Evolutionary conservation across 1,140 invertebrate genomes (phyloP), one percentile per base, ranked within the genome.

Genomic region (Drosophila asahinai): DNA sequence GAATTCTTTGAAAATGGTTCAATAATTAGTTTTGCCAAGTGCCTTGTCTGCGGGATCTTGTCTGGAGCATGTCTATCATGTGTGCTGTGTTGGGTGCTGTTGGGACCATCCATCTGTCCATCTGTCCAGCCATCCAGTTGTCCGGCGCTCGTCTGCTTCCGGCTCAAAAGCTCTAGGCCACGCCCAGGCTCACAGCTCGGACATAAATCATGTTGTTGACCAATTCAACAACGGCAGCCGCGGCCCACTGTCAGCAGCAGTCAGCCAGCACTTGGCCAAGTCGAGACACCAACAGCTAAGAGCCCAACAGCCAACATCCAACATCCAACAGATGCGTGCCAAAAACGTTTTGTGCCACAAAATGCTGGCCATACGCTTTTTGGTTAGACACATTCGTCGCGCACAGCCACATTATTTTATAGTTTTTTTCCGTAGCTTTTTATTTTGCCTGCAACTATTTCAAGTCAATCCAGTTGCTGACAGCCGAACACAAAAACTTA

Each of bases 301-400:
- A 59, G 38, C 15, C 8, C 61, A 59, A 36, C 33, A 38, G 6
- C 40, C 43, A 55, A 22, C 49, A 65, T 1, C 25, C 71, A 40
- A 36, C 52, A 38, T 9, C 54, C 47, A 47, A 38, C 60, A 75
- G 64, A 77, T 78, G 75, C 75, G 76, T 77, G 58, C 65, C 43
- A 61, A 72, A 77, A 83, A 83, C 81, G 81, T 86, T 84, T 84
- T 84, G 81, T 84, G 82, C 59, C 81, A 84, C 81, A 84, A 84
- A 84, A 77, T 84, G 81, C 66, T 84, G 62, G 65, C 72, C 81
- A 75, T 81, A 81, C 71, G 81, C 77, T 83, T 71, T 83, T 83
- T 84, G 62, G 82, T 82, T 63, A 63, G 71, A 72, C 51, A 65
- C 62, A 77, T 51, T 75, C 48, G 47, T 54, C 61, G 73, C 60